Percentiles rank a stretch among this genome's conserved stretches.
These are phyloP conservation scores for Silurus asotus DNA, from an alignment of 2,113 vertebrate genomes.

Conservation along the genomic window DNA sequence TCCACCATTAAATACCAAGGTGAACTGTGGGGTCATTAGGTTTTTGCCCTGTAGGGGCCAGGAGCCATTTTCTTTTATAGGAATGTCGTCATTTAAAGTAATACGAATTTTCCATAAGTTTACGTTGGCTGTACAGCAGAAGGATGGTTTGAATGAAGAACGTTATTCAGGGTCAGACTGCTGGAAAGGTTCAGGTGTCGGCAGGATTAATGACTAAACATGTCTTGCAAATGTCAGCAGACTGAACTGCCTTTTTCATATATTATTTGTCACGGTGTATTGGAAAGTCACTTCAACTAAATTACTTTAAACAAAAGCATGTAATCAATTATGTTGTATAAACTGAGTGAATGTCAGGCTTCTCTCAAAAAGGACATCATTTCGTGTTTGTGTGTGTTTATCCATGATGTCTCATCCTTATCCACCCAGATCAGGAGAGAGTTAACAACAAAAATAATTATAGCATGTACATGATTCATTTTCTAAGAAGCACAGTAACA, in stretches of 20 bases:
- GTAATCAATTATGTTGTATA: slow-evolving; percentile 2
- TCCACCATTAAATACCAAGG: neutral
- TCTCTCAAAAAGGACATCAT: neutral
- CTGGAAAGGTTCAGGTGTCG: slow-evolving; percentile 16
- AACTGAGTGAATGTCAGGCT: slow-evolving; percentile 4
- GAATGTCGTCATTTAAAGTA: neutral
- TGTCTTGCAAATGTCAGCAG: slow-evolving; percentile 20
- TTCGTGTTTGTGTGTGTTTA: neutral
- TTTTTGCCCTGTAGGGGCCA: neutral
- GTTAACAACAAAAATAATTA: neutral
- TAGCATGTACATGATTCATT: neutral
- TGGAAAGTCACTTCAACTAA: neutral
- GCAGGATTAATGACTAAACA: slow-evolving; percentile 19
- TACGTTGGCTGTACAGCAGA: neutral
- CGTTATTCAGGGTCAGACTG: slow-evolving; percentile 19
- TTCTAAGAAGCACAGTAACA: slow-evolving; percentile 17
- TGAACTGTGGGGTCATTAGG: neutral
- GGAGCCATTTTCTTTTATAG: neutral
- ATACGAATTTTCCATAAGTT: neutral
- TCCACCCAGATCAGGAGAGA: neutral
- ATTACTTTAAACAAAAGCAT: neutral
- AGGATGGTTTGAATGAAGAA: slow-evolving; percentile 10
- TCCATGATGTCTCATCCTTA: neutral
- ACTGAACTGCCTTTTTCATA: slow-evolving; percentile 3
- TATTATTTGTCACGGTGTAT: slow-evolving; percentile 19